phyloP scores from a whole-genome alignment of 92 coral and sea anemone genomes.

The Phenganax stokvisi region DNA sequence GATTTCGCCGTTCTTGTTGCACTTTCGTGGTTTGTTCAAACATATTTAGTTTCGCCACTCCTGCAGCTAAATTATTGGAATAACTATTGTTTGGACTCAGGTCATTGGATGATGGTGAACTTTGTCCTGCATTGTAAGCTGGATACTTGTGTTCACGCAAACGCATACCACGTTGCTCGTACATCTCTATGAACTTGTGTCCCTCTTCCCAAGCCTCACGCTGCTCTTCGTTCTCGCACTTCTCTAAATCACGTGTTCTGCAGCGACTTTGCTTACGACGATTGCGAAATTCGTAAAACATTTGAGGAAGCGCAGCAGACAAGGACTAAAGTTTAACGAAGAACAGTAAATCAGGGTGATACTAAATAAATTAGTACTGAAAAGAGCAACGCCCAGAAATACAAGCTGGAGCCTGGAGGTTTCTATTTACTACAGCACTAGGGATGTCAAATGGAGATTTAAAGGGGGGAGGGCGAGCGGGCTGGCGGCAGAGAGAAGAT shows the following conservation, averaged over 20 bases:
- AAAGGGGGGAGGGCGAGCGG: too few relatives aligned
- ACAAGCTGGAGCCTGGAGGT: too few relatives aligned
- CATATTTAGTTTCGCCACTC: not conserved
- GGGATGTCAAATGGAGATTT: too few relatives aligned
- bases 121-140: slow-evolving; percentile 8
- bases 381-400: too few relatives aligned
- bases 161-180: slow-evolving; percentile 60
- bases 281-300: slow-evolving; percentile 56
- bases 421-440: too few relatives aligned
- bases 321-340: slow-evolving; percentile 27
- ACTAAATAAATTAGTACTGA: not conserved
- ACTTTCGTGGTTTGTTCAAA: not conserved
- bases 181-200: slow-evolving; percentile 54
- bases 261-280: slow-evolving; percentile 55
- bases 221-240: slow-evolving; percentile 37
- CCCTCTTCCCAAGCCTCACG: slow-evolving; percentile 79
- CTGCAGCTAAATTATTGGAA: slow-evolving; percentile 24
- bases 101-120: not conserved
- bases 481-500: too few relatives aligned
- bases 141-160: slow-evolving; percentile 51
- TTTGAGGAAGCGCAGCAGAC: slow-evolving; percentile 59
- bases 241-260: slow-evolving; percentile 59
- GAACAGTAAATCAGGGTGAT: not conserved
- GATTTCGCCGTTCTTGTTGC: not conserved
- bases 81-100: not conserved